Evolutionary conservation across 2,113 vertebrate genomes (phyloP), one percentile per base, ranked within the genome.

Genomic region (Helogale parvula): DNA sequence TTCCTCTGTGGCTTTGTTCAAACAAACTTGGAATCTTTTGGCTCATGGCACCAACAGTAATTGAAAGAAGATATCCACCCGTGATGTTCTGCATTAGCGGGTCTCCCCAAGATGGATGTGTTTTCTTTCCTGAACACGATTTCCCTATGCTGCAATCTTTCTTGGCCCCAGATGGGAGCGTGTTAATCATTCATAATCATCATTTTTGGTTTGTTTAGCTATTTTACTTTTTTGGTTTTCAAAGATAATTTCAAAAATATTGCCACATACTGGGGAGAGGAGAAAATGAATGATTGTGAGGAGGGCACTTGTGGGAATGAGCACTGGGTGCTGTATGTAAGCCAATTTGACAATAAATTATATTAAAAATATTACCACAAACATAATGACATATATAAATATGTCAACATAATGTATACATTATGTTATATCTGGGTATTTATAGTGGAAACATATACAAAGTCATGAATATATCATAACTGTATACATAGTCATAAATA

Each of bases 1-100:
- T 72, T 95, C 88, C 85, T 94, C 88, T 89, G 93, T n/a, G 85
- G 65, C 29, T 92, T 74, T 96, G 69, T 94, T 97, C 97, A 97
- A 95, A 97, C 92, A 97, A 54, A 95, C 81, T n/a, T 15, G 10
- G 54, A 86, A 76, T 94, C 81, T 35, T 45, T 90, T 85, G 93
- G 98, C 97, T 93, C 83, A 1, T 2, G 19, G 19, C 23, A 47
- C 41, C 15, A 21, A 3, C 33, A 1, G 50, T 69, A 85, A 95
- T 60, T 96, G 91, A 94, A 97, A 97, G 92, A 97, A 93, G 88
- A 98, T 68, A 63, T 27, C 31, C 11, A 27, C 11, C 72, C 6
- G 1, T 2, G 52, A 35, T 79, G 93, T 21, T 87, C 88, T 83
- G 63, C 17, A 8, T 93, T 66, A 88, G 60, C 0, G 0, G 21